phyloP scores from a whole-genome alignment of 2,113 vertebrate genomes.

The Hassar affinis region DNA sequence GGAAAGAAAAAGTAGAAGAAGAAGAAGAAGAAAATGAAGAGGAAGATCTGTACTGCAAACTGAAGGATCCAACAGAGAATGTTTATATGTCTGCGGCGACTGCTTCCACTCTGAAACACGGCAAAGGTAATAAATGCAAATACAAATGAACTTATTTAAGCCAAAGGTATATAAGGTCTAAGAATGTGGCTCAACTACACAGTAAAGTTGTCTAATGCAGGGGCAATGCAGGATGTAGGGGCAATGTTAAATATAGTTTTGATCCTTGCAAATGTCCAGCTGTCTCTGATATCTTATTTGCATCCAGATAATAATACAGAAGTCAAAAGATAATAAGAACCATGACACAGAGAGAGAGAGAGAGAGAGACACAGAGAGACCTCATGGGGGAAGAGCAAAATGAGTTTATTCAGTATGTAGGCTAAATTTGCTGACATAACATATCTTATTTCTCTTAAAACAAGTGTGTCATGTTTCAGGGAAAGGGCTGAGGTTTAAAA shows the following conservation, averaged over 20 bases:
- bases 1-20: neutral
- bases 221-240: neutral
- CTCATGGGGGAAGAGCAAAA: neutral
- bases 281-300: neutral
- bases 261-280: neutral
- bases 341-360: neutral
- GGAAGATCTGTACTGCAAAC: conserved; percentile 1
- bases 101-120: neutral
- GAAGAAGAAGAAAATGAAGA: neutral
- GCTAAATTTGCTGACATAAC: neutral
- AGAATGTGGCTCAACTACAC: neutral
- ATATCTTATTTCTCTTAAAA: neutral
- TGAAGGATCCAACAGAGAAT: neutral
- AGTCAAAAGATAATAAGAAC: neutral
- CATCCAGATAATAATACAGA: neutral
- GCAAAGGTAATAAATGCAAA: neutral
- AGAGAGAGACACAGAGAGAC: too few species aligned
- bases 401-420: neutral
- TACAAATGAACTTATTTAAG: neutral
- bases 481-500: neutral
- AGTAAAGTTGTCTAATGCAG: neutral
- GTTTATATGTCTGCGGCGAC: neutral
- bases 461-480: neutral
- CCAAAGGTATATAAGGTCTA: neutral
- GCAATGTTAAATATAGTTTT: too few species aligned